Evolutionary conservation across 2,113 vertebrate genomes (phyloP).

Genomic region (human): GRCh38 chr7:390501-391000

Average conservation of each 20-base stretch:
- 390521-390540: neutral
- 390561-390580: neutral
- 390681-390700: conserved; percentile 74
- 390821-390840: neutral
- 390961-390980: neutral
- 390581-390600: no score
- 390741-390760: conserved; percentile 71
- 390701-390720: conserved; percentile 74
- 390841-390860: neutral
- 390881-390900: rapidly evolving
- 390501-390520: neutral
- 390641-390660: conserved; percentile 62
- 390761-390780: conserved; percentile 82
- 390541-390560: neutral
- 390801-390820: neutral
- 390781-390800: conserved; percentile 41
- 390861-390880: no score
- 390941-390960: rapidly evolving
- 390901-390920: neutral
- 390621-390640: neutral
- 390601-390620: neutral
- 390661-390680: conserved; percentile 75
- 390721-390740: conserved; percentile 79
- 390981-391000: neutral
- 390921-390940: neutral